phyloP scores from a whole-genome alignment of 2,113 vertebrate species.

The Anhinga rufa region DNA sequence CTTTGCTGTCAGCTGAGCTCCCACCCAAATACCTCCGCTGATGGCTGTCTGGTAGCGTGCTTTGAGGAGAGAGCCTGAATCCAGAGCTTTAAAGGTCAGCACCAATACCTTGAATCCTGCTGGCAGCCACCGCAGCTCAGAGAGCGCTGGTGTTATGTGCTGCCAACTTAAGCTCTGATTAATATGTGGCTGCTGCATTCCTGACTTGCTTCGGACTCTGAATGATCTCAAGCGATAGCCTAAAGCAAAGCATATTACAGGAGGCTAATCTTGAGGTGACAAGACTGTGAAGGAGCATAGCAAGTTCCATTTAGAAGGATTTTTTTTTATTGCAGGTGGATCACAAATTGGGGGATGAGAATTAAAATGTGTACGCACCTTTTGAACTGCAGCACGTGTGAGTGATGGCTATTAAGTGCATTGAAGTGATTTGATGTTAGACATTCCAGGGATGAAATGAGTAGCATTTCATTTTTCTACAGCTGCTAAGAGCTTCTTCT shows the following conservation, averaged over 20 bases:
- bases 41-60: not conserved
- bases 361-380: not conserved
- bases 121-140: not conserved
- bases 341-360: not conserved
- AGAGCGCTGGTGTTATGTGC: fast-evolving
- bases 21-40: not conserved
- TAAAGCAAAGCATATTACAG: not conserved
- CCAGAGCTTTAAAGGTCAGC: not conserved
- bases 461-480: not conserved
- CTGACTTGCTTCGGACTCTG: not conserved
- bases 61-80: not conserved
- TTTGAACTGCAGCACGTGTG: not conserved
- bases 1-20: not conserved
- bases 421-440: not conserved
- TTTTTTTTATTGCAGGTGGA: not conserved
- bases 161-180: not conserved
- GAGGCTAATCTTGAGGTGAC: not conserved
- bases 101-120: not conserved
- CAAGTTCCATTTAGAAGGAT: not conserved
- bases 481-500: not conserved
- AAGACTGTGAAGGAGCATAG: not conserved
- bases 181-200: not conserved
- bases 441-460: not conserved
- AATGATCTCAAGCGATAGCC: not conserved
- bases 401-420: not conserved